A percentile compares a stretch with the other conserved stretches of the same genome.
phyloP scores from a whole-genome alignment of 2,888 invertebrate species.

The Calephelis perditalis region DNA sequence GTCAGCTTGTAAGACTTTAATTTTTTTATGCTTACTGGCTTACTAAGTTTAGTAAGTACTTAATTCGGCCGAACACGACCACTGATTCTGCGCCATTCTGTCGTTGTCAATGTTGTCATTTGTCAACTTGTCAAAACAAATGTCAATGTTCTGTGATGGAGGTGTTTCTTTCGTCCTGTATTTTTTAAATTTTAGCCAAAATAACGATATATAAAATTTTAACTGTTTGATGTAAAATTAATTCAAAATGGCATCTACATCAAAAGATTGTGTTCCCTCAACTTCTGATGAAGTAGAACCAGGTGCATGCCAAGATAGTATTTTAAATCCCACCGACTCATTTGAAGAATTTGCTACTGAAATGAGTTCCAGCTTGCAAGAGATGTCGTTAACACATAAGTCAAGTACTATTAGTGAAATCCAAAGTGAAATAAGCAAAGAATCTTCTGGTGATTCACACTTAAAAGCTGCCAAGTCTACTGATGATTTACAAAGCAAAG shows the following conservation, averaged over 20 bases:
- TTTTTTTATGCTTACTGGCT: too few species aligned
- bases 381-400: conserved; percentile 70
- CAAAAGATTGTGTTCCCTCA: conserved; percentile 44
- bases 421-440: conserved; percentile 72
- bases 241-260: conserved; percentile 59
- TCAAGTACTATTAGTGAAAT: conserved; percentile 79
- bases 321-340: conserved; percentile 84
- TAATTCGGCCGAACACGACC: too few species aligned
- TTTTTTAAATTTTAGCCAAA: not conserved
- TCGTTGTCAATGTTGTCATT: too few species aligned
- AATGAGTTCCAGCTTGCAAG: conserved; percentile 81
- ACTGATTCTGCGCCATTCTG: too few species aligned
- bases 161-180: conserved; percentile 11
- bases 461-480: conserved; percentile 53
- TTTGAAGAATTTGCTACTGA: conserved; percentile 83
- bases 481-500: conserved; percentile 61
- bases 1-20: too few species aligned
- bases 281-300: conserved; percentile 55
- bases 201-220: conserved; percentile 2
- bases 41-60: too few species aligned
- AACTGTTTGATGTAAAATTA: conserved; percentile 8
- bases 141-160: conserved; percentile 1
- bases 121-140: not conserved
- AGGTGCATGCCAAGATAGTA: conserved; percentile 78
- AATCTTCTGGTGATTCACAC: conserved; percentile 50